Evolutionary conservation across 92 coral and sea anemone genomes (phyloP).

Genomic region (Epizoanthus rinbou): DNA sequence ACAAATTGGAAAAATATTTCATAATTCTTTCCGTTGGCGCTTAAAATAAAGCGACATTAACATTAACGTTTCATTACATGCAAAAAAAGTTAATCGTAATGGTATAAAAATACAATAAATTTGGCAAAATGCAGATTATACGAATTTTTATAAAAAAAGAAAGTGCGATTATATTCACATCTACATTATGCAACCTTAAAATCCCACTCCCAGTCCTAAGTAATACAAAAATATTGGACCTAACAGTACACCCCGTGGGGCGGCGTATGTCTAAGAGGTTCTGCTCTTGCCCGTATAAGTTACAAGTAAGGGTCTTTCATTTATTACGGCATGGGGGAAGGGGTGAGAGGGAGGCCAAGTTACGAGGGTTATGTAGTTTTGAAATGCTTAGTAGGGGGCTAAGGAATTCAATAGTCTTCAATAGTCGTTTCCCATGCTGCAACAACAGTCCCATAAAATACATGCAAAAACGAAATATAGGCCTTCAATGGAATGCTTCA

Average conservation of each 20-base stretch:
- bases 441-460: not conserved
- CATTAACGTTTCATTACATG: slow-evolving; percentile 8
- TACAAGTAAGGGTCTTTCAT: too few species aligned
- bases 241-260: not conserved
- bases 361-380: too few species aligned
- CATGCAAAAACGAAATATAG: slow-evolving; percentile 26
- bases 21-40: slow-evolving; percentile 14
- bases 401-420: too few species aligned
- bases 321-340: too few species aligned
- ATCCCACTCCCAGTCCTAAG: slow-evolving; percentile 2
- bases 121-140: slow-evolving; percentile 20
- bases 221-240: slow-evolving; percentile 11
- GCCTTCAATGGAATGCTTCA: not conserved
- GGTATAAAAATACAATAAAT: slow-evolving; percentile 1
- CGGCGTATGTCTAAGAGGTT: too few species aligned
- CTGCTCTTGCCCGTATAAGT: too few species aligned
- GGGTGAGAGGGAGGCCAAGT: too few species aligned
- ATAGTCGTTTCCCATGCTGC: too few species aligned
- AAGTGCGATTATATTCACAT: slow-evolving; percentile 41
- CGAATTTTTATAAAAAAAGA: slow-evolving; percentile 5
- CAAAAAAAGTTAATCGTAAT: slow-evolving; percentile 16
- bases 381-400: too few species aligned
- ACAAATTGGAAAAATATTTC: slow-evolving; percentile 40
- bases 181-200: slow-evolving; percentile 34
- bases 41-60: slow-evolving; percentile 6